These are phyloP conservation scores for Avahi laniger DNA, from an alignment of 2,797 vertebrate species.

Conservation along the genomic window DNA sequence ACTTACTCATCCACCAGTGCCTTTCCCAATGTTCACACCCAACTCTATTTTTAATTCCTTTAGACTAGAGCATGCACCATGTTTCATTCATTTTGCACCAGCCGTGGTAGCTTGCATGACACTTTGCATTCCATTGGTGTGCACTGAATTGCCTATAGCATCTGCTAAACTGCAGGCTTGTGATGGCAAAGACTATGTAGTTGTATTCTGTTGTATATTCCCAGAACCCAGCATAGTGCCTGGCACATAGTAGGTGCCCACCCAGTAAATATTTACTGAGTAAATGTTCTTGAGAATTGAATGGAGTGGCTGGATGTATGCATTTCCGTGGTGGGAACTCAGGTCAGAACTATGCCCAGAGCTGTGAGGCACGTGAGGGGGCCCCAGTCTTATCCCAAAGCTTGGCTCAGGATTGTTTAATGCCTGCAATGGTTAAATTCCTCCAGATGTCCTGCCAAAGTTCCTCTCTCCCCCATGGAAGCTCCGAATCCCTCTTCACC, in stretches of 20 bases:
- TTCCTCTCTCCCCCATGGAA: not conserved
- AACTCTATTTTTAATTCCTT: not conserved
- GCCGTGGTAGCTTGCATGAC: accelerated
- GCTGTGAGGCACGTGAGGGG: not conserved
- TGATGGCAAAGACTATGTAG: not conserved
- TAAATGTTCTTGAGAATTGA: not conserved
- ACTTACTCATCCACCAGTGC: not conserved
- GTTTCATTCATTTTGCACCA: not conserved
- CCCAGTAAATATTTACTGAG: not conserved
- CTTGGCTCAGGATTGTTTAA: not conserved
- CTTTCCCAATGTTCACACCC: not conserved
- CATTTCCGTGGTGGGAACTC: not conserved
- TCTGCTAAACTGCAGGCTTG: not conserved
- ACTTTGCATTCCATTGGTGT: not conserved
- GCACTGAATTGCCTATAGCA: not conserved
- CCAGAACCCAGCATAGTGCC: not conserved
- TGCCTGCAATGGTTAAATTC: not conserved
- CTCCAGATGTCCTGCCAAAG: not conserved
- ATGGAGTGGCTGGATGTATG: not conserved
- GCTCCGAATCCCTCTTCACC: not conserved
- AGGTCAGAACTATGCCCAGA: too few relatives aligned
- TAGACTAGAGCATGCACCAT: not conserved
- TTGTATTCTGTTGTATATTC: not conserved
- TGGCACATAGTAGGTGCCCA: not conserved
- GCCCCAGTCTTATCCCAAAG: not conserved